Conservation (phyloP, 2,113 vertebrate species). For the Salvator merianae region DNA sequence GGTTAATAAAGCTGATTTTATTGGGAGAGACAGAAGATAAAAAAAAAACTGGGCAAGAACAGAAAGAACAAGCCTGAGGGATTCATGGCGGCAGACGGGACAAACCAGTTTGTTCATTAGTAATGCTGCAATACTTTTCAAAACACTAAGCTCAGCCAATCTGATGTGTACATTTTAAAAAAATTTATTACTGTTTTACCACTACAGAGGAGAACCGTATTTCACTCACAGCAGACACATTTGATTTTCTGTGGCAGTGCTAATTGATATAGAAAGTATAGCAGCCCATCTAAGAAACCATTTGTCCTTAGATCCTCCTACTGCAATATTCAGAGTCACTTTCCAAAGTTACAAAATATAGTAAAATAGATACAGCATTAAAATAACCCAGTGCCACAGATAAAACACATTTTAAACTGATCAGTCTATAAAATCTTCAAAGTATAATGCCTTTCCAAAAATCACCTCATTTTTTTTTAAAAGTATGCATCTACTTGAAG, state of each 20-base stretch:
- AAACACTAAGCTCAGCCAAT: conserved; percentile 68
- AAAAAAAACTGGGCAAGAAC: conserved; percentile 70
- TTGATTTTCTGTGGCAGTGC: neutral
- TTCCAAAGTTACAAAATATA: neutral
- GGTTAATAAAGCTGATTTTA: conserved; percentile 71
- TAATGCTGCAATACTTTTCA: conserved; percentile 69
- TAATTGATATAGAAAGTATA: neutral
- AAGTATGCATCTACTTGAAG: neutral
- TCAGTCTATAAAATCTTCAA: neutral
- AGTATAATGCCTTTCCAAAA: neutral
- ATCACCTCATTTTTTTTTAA: neutral
- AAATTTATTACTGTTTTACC: conserved; percentile 19
- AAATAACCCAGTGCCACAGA: neutral
- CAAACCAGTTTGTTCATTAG: conserved; percentile 81
- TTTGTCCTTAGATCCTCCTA: neutral
- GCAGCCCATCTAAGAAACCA: neutral
- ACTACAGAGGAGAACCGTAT: neutral
- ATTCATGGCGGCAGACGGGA: conserved; percentile 76
- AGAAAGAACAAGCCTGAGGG: conserved; percentile 72
- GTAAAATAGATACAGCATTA: neutral
- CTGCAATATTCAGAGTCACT: neutral
- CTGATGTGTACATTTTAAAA: conserved; percentile 25
- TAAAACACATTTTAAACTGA: neutral
- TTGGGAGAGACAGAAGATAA: conserved; percentile 71
- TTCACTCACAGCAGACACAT: neutral